phyloP scores from a whole-genome alignment of 2,888 invertebrate genomes.

The Amorpha juglandis region DNA sequence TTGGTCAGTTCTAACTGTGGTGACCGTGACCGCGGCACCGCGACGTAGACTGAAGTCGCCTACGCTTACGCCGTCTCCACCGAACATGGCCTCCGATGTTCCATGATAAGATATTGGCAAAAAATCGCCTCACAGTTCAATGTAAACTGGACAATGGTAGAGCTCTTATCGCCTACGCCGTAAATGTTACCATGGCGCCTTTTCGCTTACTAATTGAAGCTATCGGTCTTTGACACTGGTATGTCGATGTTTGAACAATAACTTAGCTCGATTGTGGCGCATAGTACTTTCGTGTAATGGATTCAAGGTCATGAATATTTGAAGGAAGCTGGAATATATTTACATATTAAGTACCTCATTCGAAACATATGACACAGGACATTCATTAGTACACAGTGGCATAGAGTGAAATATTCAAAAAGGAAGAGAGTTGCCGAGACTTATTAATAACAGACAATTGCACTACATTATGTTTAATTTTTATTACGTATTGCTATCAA shows the following conservation, averaged over 20 bases:
- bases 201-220: slow-evolving; percentile 75
- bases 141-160: slow-evolving; percentile 46
- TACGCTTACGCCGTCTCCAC: slow-evolving; percentile 56
- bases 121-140: slow-evolving; percentile 46
- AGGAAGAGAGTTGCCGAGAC: no score
- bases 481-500: no score
- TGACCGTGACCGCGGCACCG: slow-evolving; percentile 51
- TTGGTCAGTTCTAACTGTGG: slow-evolving; percentile 47
- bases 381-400: no score
- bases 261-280: slow-evolving; percentile 52
- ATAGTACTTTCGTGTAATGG: slow-evolving; percentile 38
- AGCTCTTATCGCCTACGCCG: slow-evolving; percentile 67
- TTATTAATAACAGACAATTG: no score
- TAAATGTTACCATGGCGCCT: slow-evolving; percentile 60
- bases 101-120: slow-evolving; percentile 36
- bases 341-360: slow-evolving; percentile 2
- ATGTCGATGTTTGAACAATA: slow-evolving; percentile 60
- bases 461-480: no score
- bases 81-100: slow-evolving; percentile 47
- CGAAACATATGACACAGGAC: neutral
- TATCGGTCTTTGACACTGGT: slow-evolving; percentile 77
- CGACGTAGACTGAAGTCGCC: slow-evolving; percentile 61
- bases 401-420: no score
- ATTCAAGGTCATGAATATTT: slow-evolving; percentile 31
- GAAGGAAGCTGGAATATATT: neutral